Evolutionary conservation across 1,140 invertebrate species (phyloP), one percentile per base, ranked within the genome.

Genomic region (Condylostylus longicornis): DNA sequence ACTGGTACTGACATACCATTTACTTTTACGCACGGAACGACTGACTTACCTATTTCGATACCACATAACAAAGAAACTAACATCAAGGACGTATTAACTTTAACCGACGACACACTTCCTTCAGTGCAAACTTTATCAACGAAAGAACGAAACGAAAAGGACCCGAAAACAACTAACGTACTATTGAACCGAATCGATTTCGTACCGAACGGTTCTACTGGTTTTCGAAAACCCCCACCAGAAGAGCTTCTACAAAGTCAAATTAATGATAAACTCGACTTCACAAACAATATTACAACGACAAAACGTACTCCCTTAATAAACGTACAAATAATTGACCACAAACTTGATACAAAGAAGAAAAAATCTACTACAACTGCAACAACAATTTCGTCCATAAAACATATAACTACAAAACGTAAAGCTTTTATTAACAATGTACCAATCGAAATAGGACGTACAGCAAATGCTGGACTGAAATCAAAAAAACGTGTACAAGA

Each of bases 251-350:
- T n/a, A n/a, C n/a, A n/a, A n/a, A n/a, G n/a, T n/a, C n/a, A 45
- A 41, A 41, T 58, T 20, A 54, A 44, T 36, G 55, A 58, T 48
- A 58, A 58, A 49, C 48, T 58, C 1, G 55, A 58, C 40, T 25
- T 58, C 0, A 51, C 48, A 20, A 35, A 42, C 18, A 52, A 47
- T 23, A 25, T 21, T 3, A 12, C 21, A 4, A 2, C 25, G 2
- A 20, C 34, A 9, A 41, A 40, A 27, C 38, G 5, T 29, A 38
- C 41, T 0, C 33, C 47, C 1, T 36, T 41, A 1, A 42, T 25
- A 18, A 48, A 49, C 0, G 33, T 58, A 3, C n/a, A n/a, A n/a
- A 25, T 8, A 25, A 25, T 25, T 25, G 58, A 42, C 38, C 58
- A 55, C 25, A 58, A 58, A 40, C 40, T 58, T 13, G 55, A 58